These are phyloP conservation scores for Periophthalmodon schlosseri DNA, from an alignment of 2,113 vertebrate species.

Conservation along the genomic window DNA sequence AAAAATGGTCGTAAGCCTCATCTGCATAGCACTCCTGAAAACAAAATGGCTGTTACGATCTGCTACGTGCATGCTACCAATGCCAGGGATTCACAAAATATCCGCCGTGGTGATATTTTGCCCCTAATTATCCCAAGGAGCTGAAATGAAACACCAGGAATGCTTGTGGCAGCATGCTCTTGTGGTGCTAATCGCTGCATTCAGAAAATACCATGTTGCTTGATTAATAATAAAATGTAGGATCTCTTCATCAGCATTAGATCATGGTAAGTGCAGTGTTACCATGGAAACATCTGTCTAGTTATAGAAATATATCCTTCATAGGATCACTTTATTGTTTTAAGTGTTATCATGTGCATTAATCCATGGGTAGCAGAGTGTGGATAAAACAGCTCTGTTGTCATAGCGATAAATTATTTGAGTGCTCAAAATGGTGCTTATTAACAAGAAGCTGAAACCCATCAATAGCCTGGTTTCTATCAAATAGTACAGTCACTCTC, in stretches of 20 bases:
- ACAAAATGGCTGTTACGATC: background rate
- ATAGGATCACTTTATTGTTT: background rate
- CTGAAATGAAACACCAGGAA: background rate
- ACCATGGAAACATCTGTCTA: constrained; percentile 52
- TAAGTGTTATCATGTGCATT: background rate
- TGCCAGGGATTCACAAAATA: constrained; percentile 6
- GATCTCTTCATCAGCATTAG: background rate
- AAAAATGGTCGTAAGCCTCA: background rate
- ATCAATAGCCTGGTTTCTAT: background rate
- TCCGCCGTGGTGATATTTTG: background rate
- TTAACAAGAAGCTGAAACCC: too few species aligned
- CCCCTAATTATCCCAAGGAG: background rate
- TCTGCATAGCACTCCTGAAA: background rate
- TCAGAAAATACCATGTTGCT: background rate
- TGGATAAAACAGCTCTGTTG: too few species aligned
- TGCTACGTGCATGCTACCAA: background rate
- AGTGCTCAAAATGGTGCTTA: too few species aligned
- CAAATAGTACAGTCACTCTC: background rate
- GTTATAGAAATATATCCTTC: background rate
- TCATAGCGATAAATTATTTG: too few species aligned
- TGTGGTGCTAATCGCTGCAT: background rate
- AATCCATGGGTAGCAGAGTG: too few species aligned
- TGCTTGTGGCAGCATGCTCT: background rate
- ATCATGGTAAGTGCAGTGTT: constrained; percentile 57
- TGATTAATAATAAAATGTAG: background rate